These are phyloP conservation scores for Pionites leucogaster DNA, from an alignment of 2,113 vertebrate species.

Conservation along the genomic window DNA sequence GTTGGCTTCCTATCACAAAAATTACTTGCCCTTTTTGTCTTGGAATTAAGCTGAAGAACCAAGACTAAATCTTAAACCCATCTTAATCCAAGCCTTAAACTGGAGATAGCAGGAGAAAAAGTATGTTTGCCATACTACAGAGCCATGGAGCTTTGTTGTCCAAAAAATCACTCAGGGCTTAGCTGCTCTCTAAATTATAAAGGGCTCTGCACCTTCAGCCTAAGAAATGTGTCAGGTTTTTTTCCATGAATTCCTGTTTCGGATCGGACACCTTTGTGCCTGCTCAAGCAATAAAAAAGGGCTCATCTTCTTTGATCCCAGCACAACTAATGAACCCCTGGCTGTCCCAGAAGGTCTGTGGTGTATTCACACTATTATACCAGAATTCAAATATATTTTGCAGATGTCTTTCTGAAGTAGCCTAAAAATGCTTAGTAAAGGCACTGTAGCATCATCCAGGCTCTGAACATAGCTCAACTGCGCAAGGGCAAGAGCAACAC, in stretches of 20 bases:
- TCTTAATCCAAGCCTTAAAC: not conserved
- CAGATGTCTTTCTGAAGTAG: not conserved
- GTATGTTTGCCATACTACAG: not conserved
- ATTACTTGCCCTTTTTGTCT: not conserved
- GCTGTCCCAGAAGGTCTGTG: not conserved
- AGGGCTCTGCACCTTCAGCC: not conserved
- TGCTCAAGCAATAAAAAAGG: not conserved
- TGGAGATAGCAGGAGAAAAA: not conserved
- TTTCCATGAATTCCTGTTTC: not conserved
- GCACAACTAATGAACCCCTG: not conserved
- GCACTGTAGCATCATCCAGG: not conserved
- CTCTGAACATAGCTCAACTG: not conserved
- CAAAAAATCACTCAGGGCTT: not conserved
- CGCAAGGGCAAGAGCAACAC: not conserved
- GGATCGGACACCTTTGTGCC: not conserved
- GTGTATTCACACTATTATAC: not conserved
- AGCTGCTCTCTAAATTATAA: not conserved
- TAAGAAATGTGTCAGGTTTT: not conserved
- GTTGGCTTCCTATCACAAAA: not conserved
- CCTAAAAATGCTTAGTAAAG: not conserved
- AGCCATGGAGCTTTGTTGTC: not conserved
- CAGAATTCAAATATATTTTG: not conserved
- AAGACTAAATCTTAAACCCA: not conserved
- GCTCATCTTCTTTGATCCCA: not conserved
- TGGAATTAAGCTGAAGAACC: not conserved